phyloP scores from a whole-genome alignment of 2,113 vertebrate genomes.

The Erinaceus europaeus region DNA sequence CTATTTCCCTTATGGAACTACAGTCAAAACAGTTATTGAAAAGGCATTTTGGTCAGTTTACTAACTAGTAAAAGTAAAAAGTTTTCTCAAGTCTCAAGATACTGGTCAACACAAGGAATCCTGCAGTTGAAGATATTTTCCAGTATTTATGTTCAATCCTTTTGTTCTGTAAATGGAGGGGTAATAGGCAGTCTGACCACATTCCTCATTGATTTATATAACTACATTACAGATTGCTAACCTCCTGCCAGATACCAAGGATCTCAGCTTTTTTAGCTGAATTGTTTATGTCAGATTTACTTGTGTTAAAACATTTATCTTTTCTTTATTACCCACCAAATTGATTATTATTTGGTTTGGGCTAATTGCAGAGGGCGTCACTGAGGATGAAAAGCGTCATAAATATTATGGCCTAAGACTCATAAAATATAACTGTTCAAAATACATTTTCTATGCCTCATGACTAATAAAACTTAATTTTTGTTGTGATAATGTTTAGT shows the following conservation, averaged over 20 bases:
- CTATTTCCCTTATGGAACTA: constrained; percentile 58
- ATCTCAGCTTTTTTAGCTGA: constrained; percentile 60
- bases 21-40: constrained; percentile 40
- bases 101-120: constrained; percentile 77
- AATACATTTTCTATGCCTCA: constrained; percentile 18
- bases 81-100: constrained; percentile 76
- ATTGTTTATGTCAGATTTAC: constrained; percentile 43
- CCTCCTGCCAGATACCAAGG: constrained; percentile 70
- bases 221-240: constrained; percentile 79
- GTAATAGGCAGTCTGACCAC: constrained; percentile 75
- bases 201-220: constrained; percentile 81
- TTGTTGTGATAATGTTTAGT: constrained; percentile 1
- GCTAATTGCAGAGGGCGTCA: not conserved
- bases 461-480: not conserved
- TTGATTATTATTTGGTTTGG: not conserved
- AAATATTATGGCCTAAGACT: constrained; percentile 42
- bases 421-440: not conserved
- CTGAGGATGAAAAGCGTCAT: not conserved
- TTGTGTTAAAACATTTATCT: constrained; percentile 22
- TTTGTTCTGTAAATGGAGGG: constrained; percentile 79
- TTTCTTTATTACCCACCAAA: not conserved
- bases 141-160: constrained; percentile 80
- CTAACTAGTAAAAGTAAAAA: constrained; percentile 71
- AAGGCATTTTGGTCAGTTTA: constrained; percentile 66
- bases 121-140: constrained; percentile 80